Conservation (phyloP, 2,888 invertebrate species). For the Erebia ligea region DNA sequence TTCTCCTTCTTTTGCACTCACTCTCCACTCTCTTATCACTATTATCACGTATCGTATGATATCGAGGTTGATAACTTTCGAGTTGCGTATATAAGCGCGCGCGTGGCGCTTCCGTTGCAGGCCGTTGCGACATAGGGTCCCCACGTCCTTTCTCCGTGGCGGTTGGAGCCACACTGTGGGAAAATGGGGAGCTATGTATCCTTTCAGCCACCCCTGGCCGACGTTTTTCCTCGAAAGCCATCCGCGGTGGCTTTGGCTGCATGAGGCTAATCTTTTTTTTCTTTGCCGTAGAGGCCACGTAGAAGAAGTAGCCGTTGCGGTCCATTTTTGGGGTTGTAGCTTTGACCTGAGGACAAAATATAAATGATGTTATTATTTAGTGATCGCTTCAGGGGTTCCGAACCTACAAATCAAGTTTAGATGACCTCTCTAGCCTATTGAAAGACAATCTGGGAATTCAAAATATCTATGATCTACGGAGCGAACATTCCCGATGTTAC, state of each 20-base stretch:
- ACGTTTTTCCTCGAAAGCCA: constrained; percentile 75
- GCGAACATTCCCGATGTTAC: too few relatives aligned
- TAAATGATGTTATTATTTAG: not conserved
- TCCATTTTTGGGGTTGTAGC: constrained; percentile 78
- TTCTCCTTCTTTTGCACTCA: constrained; percentile 69
- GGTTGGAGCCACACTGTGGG: constrained; percentile 64
- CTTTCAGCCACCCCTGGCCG: constrained; percentile 71
- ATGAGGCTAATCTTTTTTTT: constrained; percentile 80
- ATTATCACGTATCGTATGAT: constrained; percentile 78
- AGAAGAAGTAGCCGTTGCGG: constrained; percentile 78
- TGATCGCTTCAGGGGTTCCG: too few relatives aligned
- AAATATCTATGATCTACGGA: too few relatives aligned
- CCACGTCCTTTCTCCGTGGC: constrained; percentile 64
- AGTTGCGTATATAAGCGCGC: constrained; percentile 76
- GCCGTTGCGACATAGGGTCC: constrained; percentile 66
- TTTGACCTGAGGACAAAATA: constrained; percentile 63
- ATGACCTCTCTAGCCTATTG: too few relatives aligned
- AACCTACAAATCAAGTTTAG: too few relatives aligned
- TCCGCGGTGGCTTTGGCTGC: constrained; percentile 76
- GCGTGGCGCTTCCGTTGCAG: constrained; percentile 70
- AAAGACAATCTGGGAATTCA: too few relatives aligned
- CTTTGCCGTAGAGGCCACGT: constrained; percentile 77
- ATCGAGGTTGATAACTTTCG: constrained; percentile 79
- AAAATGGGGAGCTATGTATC: constrained; percentile 44
- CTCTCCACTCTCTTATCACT: constrained; percentile 77